Conservation (phyloP, 2,888 invertebrate species). For the Cylloceria caligata region DNA sequence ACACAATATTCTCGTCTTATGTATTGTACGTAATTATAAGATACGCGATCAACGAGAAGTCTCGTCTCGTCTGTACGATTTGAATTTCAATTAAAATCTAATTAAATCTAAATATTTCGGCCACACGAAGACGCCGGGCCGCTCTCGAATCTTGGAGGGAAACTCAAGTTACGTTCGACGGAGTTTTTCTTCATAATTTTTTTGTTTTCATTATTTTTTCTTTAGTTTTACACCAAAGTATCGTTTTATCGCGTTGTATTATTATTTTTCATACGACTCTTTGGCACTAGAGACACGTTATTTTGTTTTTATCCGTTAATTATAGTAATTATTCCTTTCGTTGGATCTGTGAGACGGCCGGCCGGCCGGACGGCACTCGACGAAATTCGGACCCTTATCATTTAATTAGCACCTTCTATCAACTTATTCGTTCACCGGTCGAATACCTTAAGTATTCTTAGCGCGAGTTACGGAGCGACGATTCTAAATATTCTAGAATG, state of each 20-base stretch:
- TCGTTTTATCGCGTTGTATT: conserved; percentile 41
- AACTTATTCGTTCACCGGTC: conserved; percentile 74
- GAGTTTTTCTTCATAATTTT: conserved; percentile 66
- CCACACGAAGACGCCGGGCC: conserved; percentile 72
- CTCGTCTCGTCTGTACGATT: conserved; percentile 5
- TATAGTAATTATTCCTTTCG: conserved; percentile 61
- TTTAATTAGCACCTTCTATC: conserved; percentile 82
- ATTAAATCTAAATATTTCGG: conserved; percentile 65
- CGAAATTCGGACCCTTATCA: conserved; percentile 75
- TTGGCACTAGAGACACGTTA: conserved; percentile 68
- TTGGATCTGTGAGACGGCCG: conserved; percentile 70
- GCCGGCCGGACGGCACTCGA: conserved; percentile 73
- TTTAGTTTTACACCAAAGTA: conserved; percentile 6
- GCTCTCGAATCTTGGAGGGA: conserved; percentile 72
- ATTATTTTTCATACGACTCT: conserved; percentile 48
- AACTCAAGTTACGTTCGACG: conserved; percentile 72
- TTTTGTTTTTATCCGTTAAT: conserved; percentile 32
- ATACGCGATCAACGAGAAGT: conserved; percentile 2
- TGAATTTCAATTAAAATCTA: conserved; percentile 29
- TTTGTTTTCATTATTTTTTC: conserved; percentile 27
- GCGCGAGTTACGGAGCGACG: conserved; percentile 44
- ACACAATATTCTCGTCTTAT: conserved; percentile 34
- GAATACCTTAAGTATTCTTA: conserved; percentile 36
- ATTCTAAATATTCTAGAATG: background rate
- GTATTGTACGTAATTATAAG: conserved; percentile 27